Base-by-base conservation (phyloP, 2,888 invertebrate species). In the Reticulitermes lucifugus region DNA sequence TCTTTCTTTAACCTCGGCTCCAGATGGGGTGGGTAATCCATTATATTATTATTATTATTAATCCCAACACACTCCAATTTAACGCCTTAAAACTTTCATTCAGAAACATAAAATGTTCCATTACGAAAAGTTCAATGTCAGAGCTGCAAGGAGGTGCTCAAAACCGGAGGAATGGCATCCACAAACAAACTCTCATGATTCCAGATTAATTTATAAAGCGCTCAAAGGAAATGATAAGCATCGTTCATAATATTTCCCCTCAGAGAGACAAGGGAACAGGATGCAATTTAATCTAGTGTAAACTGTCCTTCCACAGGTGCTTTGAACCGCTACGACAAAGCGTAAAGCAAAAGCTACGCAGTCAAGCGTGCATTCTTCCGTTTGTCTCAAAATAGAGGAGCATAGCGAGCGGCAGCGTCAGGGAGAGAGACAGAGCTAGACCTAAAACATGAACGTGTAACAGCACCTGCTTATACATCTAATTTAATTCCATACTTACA, bases 291-390 rank as follows among this genome's bases (percentile, higher is more conserved):
- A 65, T 65, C 65, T 65, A 65, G 65, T 65, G 65, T 65, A 65
- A 65, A 65, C 65, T 25, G 65, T 65, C 65, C 65, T 65, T 65
- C 25, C 65, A 65, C 65, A 65, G 65, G 65, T 65, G 65, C 65
- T 65, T 65, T 65, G 65, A 65, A 65, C 65, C 65, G 65, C 65
- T 65, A 65, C 65, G 65, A n/a, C 65, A 65, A 65, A 65, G 65
- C 65, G 65, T 65, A 65, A 65, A 65, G 65, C 65, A 65, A 65
- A 65, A 65, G 65, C 65, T 65, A 65, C 65, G 65, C 65, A 65
- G 65, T 65, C 65, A 65, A 65, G 65, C 65, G 65, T 65, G 65
- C 65, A 65, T 65, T 65, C 65, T 65, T 65, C 65, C 65, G 65
- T 65, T 65, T 65, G 65, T 60, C 60, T 60, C 60, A 21, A 60